These are phyloP conservation scores for Alentia gelatinosa DNA, from an alignment of 2,888 invertebrate genomes.

Conservation along the genomic window DNA sequence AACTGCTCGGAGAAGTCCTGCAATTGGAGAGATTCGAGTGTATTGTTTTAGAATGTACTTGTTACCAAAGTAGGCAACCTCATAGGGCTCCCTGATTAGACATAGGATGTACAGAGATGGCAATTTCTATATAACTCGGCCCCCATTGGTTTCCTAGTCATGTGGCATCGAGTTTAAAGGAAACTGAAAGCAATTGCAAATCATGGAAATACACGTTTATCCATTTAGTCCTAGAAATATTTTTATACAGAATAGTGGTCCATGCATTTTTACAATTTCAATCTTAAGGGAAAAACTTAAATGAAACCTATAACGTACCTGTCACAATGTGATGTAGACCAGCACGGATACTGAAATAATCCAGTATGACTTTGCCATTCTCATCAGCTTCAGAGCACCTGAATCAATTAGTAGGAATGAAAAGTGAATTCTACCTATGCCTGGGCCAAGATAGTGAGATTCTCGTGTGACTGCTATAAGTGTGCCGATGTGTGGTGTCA, in stretches of 20 bases:
- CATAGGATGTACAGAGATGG: neutral
- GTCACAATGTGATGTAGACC: constrained; percentile 77
- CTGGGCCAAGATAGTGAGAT: no score
- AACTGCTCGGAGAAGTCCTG: constrained; percentile 72
- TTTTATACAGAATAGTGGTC: neutral
- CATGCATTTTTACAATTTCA: neutral
- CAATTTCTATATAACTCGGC: neutral
- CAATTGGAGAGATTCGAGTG: neutral
- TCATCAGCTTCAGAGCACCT: constrained; percentile 6
- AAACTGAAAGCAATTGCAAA: neutral
- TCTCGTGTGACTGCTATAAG: no score
- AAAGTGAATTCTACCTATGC: no score
- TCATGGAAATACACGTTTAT: neutral
- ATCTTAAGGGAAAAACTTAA: neutral
- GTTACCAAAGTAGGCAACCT: neutral
- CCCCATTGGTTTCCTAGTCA: no score
- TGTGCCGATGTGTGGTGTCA: no score
- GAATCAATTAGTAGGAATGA: no score
- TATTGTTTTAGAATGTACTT: neutral
- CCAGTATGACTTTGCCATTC: constrained; percentile 64
- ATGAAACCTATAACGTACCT: neutral
- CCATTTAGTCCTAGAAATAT: no score
- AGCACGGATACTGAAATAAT: constrained; percentile 75
- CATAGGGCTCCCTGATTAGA: neutral
- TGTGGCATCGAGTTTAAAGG: no score